Evolutionary conservation across 2,888 invertebrate genomes (phyloP), one percentile per base, ranked within the genome.

Genomic region (Suillia variegata): DNA sequence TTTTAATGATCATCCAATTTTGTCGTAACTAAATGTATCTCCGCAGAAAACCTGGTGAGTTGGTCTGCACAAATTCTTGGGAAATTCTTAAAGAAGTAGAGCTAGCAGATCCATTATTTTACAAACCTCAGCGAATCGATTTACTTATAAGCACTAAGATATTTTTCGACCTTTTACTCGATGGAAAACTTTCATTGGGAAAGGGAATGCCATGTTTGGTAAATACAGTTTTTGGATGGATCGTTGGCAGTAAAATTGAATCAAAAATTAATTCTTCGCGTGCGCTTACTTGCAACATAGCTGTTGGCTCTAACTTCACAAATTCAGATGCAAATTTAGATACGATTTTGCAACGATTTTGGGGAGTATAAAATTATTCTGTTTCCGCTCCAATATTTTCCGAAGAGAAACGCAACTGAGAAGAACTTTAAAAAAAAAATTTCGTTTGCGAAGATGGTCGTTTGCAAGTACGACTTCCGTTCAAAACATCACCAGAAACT

Each of bases 21-120:
- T 54, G 33, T 50, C 2, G 56, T 64, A 2, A 61, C 50, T 2
- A 62, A 59, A 54, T 34, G 60, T 6, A 65, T 63, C 48, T 60
- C 62, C 5, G 10, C 15, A 5, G 21, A 34, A 2, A 60, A 48
- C 62, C 59, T 8, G 45, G 38, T 6, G 38, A 60, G 26, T n/a
- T 13, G 4, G 15, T 10, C 6, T 4, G n/a, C 15, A 38, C 38
- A 13, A 5, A 38, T 8, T 38, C 13, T n/a, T 38, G 38, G 38
- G n/a, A 38, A n/a, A 38, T 26, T n/a, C 38, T n/a, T 13, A n/a
- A 38, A 4, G 4, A 10, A 38, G 4, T 38, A n/a, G 4, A 38
- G n/a, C 38, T 38, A 10, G 38, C 38, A 38, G 38, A 38, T 13
- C 38, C 38, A 5, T n/a, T n/a, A 5, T 38, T 38, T n/a, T 38